Percentiles rank a stretch among this genome's conserved stretches.
Conservation (phyloP, 2,888 invertebrate genomes). For the Torymus texanus region DNA sequence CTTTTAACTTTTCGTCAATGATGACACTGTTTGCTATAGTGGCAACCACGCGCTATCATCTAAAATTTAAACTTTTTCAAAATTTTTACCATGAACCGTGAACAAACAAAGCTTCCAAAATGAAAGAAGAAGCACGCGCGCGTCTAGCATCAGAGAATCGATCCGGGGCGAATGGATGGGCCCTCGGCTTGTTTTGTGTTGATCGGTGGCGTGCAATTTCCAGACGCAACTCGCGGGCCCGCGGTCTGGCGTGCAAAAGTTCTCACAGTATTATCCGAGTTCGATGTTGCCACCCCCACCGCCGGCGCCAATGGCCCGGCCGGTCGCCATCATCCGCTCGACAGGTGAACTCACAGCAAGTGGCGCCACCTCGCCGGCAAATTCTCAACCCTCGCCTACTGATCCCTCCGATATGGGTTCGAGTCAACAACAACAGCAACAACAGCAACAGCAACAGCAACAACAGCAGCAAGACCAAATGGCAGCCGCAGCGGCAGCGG, state of each 20-base stretch:
- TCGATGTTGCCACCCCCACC: constrained; percentile 97
- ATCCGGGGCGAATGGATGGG: constrained; percentile 67
- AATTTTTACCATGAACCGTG: too few species aligned
- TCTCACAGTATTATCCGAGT: constrained; percentile 90
- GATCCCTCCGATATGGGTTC: constrained; percentile 71
- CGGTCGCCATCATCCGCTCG: constrained; percentile 95
- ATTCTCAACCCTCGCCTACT: constrained; percentile 76
- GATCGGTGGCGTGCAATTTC: constrained; percentile 74
- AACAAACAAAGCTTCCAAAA: too few species aligned
- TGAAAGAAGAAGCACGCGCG: too few species aligned
- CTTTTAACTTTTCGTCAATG: too few species aligned
- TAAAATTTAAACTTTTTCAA: too few species aligned
- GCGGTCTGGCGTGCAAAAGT: constrained; percentile 76
- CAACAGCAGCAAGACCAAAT: constrained; percentile 64
- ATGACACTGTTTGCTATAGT: too few species aligned
- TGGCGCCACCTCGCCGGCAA: constrained; percentile 79
- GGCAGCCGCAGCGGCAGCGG: constrained; percentile 73
- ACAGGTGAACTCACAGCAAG: constrained; percentile 82
- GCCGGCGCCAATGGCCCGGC: constrained; percentile 95
- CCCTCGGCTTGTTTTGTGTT: constrained; percentile 68
- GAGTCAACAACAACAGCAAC: constrained; percentile 64
- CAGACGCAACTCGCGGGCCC: constrained; percentile 77
- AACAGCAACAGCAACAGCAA: not conserved
- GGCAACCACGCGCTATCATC: too few species aligned
- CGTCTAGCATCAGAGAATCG: not conserved